Percentiles rank a stretch among this genome's conserved stretches.
phyloP scores from a whole-genome alignment of 2,797 vertebrate genomes.

The Lepus townsendii region DNA sequence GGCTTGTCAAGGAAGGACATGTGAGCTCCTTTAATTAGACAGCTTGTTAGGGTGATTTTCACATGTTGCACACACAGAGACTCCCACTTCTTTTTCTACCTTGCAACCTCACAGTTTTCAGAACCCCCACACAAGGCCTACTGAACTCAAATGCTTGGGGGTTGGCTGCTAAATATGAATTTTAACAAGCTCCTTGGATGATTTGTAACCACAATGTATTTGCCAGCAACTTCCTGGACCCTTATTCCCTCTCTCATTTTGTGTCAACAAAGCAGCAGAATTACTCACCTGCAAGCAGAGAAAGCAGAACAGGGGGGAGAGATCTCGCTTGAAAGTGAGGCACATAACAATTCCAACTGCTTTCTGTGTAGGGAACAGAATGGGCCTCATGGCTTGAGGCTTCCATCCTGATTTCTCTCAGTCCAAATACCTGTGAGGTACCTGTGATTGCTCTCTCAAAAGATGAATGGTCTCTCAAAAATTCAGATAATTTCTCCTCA shows the following conservation, averaged over 20 bases:
- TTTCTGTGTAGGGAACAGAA: not conserved
- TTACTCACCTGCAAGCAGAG: not conserved
- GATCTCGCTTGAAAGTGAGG: not conserved
- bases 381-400: not conserved
- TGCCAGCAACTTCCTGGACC: not conserved
- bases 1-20: not conserved
- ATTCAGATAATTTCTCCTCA: not conserved
- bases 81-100: not conserved
- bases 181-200: not conserved
- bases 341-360: not conserved
- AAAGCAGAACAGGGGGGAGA: not conserved
- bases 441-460: accelerated
- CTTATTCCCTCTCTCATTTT: not conserved
- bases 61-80: accelerated
- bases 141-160: not conserved
- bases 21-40: not conserved
- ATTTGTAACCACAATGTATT: not conserved
- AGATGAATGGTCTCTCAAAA: too few species aligned
- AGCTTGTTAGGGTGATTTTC: not conserved
- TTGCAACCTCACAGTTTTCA: not conserved
- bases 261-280: not conserved
- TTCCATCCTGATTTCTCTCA: not conserved
- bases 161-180: not conserved
- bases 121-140: not conserved
- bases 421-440: too few species aligned